Conservation (phyloP, 23 tunicate genomes). For the Trididemnum clinides region DNA sequence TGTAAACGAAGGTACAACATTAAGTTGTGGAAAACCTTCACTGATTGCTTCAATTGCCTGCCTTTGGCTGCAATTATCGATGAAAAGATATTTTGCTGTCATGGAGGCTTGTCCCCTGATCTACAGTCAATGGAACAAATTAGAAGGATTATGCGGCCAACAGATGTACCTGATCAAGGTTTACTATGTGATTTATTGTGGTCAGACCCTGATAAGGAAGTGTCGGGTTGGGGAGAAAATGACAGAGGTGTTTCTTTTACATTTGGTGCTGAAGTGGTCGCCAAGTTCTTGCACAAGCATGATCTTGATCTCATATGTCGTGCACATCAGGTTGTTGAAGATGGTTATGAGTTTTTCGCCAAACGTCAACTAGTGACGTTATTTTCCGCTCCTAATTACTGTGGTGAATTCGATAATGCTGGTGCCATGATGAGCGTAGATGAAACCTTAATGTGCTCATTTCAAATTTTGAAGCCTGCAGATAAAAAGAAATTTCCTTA, state of each 20-base stretch:
- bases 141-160: conserved; percentile 99
- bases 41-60: conserved; percentile 96
- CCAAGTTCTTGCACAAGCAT: conserved; percentile 98
- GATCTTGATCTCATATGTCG: conserved; percentile 96
- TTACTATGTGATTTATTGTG: conserved; percentile 96
- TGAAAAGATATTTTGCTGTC: conserved; percentile 98
- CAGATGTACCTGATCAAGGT: conserved; percentile 99
- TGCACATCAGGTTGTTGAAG: conserved; percentile 94
- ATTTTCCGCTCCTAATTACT: conserved; percentile 97
- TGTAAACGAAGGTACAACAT: conserved; percentile 98
- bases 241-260: conserved; percentile 99
- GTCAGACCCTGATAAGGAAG: conserved; percentile 99
- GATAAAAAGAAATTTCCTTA: conserved; percentile 98
- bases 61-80: conserved; percentile 98
- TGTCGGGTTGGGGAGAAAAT: conserved; percentile 99
- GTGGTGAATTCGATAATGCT: conserved; percentile 99
- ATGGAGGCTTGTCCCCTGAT: conserved; percentile 99
- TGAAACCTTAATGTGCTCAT: conserved; percentile 98
- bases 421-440: conserved; percentile 99
- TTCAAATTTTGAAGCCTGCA: conserved; percentile 95
- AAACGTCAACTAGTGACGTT: conserved; percentile 96
- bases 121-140: conserved; percentile 99
- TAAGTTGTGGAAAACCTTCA: conserved; percentile 98
- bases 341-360: conserved; percentile 86
- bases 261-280: conserved; percentile 99